Percentiles rank a stretch among this genome's conserved stretches.
These are phyloP conservation scores for Buteo buteo DNA, from an alignment of 2,113 vertebrate species.

Conservation along the genomic window DNA sequence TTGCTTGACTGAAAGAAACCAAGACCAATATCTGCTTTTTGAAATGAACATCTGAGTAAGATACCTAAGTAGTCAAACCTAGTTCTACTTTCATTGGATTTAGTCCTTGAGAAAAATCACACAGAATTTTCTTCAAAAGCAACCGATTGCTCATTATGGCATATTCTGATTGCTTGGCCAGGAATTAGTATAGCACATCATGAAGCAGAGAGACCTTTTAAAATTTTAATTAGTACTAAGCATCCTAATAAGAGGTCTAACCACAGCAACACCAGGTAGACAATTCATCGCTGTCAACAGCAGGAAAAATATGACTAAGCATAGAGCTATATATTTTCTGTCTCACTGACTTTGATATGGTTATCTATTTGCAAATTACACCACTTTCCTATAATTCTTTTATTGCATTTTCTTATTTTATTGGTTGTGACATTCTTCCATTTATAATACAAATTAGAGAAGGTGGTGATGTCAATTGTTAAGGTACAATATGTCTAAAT, in stretches of 20 bases:
- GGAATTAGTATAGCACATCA: background rate
- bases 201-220: background rate
- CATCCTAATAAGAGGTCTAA: background rate
- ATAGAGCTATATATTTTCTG: background rate
- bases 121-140: background rate
- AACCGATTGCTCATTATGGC: background rate
- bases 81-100: background rate
- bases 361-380: background rate
- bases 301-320: background rate
- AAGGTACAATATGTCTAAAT: background rate
- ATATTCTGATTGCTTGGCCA: background rate
- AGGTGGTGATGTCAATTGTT: background rate
- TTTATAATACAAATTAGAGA: background rate
- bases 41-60: background rate
- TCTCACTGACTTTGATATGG: background rate
- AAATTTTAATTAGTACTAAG: conserved; percentile 1
- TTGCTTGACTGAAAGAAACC: background rate
- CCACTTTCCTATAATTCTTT: background rate
- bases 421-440: background rate
- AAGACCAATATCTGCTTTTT: background rate
- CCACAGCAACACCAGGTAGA: background rate
- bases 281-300: background rate
- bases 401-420: background rate
- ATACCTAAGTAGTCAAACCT: background rate
- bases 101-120: background rate